Percentiles rank a stretch among this genome's conserved stretches.
phyloP scores from a whole-genome alignment of 2,797 vertebrate genomes.

The Cuculus canorus region DNA sequence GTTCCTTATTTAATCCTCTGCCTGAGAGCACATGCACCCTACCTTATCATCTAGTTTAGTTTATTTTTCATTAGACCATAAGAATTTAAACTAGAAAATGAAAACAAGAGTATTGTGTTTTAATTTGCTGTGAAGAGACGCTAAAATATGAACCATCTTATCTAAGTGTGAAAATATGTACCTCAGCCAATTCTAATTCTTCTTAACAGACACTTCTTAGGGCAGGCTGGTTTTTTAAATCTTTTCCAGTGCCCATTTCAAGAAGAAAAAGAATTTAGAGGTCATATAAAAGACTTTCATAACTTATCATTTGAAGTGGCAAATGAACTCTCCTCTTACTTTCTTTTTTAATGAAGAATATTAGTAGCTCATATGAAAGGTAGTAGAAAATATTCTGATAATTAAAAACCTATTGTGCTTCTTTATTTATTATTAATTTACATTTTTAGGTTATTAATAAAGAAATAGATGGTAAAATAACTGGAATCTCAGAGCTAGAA shows the following conservation, averaged over 20 bases:
- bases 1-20: neutral
- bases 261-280: neutral
- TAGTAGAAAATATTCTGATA: neutral
- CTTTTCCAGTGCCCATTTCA: neutral
- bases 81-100: neutral
- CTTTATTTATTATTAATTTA: constrained; percentile 41
- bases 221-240: neutral
- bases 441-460: constrained; percentile 79
- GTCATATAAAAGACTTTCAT: neutral
- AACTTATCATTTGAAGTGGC: neutral
- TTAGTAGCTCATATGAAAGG: neutral
- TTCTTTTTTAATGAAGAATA: neutral
- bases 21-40: neutral
- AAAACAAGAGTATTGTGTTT: neutral
- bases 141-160: neutral
- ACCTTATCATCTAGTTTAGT: neutral
- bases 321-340: neutral
- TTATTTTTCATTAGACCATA: neutral
- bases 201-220: neutral
- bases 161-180: neutral
- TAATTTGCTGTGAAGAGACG: neutral
- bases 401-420: neutral
- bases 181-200: neutral
- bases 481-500: constrained; percentile 84
- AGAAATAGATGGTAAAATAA: constrained; percentile 81